Evolutionary conservation across 1,140 invertebrate species (phyloP), one percentile per base, ranked within the genome.

Genomic region (Leptopilina clavipes): DNA sequence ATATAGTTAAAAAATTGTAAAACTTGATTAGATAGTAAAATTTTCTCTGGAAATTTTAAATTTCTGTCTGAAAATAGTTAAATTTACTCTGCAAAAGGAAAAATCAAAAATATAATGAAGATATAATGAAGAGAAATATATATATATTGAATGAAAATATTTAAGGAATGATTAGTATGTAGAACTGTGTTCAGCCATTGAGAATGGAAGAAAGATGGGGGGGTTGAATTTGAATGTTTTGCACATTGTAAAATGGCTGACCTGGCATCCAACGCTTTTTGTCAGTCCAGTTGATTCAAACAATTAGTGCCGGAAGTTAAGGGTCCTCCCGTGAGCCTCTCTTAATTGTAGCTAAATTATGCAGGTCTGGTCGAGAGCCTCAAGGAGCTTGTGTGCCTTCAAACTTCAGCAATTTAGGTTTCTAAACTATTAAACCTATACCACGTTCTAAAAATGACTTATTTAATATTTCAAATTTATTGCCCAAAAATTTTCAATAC

Each of bases 361-460:
- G 59, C 59, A 65, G 59, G 59, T 65, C 59, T 65, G 59, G 59
- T 65, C 59, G 59, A 65, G 59, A 65, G 59, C 59, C 59, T 65
- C 11, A 37, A 65, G 59, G 59, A 65, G 59, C 59, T 65, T 31
- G 59, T 65, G 59, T 37, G 59, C 59, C 25, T 65, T 31, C 59
- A 65, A 65, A 65, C 59, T 65, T 31, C 59, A 65, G 59, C 59
- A 65, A 65, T 65, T 65, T 65, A 31, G 59, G 6, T 65, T 65
- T 31, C 59, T n/a, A 14, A 65, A 65, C 59, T 65, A n/a, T 65
- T 14, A 65, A 65, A 22, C 22, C 25, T 14, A n/a, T n/a, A n/a
- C 9, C 6, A 3, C 9, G 0, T 8, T 65, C 22, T 65, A 8
- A 10, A 31, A 65, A 65, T 31, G 25, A 37, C 14, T 31, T 22